These are phyloP conservation scores for Epinephelus lanceolatus DNA, from an alignment of 2,113 vertebrate genomes.

Conservation along the genomic window DNA sequence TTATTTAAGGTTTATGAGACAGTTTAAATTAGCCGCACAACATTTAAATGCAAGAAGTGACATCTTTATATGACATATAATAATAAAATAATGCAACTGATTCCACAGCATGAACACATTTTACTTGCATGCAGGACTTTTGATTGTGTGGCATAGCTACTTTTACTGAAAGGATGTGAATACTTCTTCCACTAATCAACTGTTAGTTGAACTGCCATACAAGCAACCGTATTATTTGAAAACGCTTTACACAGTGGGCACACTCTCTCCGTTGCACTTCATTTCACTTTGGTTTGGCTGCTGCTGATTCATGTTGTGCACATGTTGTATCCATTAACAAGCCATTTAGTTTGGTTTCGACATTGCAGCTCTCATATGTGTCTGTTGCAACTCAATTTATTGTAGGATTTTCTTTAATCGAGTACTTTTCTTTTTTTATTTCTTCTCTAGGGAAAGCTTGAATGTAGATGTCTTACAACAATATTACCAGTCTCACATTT, in stretches of 20 bases:
- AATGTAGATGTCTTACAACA: not conserved
- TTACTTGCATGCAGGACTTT: not conserved
- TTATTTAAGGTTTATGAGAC: too few species aligned
- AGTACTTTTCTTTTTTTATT: not conserved
- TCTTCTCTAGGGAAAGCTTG: not conserved
- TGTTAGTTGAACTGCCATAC: not conserved
- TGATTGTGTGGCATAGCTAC: too few species aligned
- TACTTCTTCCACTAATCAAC: not conserved
- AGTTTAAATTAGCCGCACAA: too few species aligned
- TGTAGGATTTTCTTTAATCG: not conserved
- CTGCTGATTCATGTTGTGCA: slow-evolving; percentile 1
- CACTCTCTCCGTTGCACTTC: not conserved
- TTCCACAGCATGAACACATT: too few species aligned
- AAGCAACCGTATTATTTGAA: not conserved
- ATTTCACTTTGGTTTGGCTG: slow-evolving; percentile 2
- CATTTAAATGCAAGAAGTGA: too few species aligned
- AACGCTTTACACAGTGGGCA: not conserved
- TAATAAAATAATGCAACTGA: too few species aligned
- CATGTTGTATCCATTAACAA: slow-evolving; percentile 6
- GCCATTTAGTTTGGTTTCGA: not conserved
- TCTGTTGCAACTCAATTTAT: slow-evolving; percentile 6
- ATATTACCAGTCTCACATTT: not conserved
- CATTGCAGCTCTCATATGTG: not conserved
- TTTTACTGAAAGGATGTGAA: not conserved
- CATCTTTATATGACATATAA: too few species aligned